A percentile compares a stretch with the other conserved stretches of the same genome.
Evolutionary conservation across 2,797 vertebrate species (phyloP).

Genomic region (Typhlichthys subterraneus): DNA sequence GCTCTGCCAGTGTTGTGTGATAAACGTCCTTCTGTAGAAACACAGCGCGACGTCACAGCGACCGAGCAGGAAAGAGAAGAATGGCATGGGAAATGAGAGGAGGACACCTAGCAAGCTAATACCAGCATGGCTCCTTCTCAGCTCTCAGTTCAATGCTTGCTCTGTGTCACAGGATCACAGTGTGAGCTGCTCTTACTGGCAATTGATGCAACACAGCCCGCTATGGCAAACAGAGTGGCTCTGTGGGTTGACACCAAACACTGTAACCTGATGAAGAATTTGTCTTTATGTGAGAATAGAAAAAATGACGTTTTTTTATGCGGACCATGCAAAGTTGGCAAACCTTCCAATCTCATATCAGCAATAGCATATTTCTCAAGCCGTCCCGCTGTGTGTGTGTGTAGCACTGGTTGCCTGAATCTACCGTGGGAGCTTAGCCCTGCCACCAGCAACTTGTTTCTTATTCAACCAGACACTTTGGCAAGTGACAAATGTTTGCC

Average conservation of each 20-base stretch:
- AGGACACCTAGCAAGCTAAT: no score
- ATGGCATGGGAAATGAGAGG: no score
- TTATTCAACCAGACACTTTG: neutral
- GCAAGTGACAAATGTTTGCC: neutral
- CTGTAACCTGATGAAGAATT: neutral
- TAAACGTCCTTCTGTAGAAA: slow-evolving; percentile 52
- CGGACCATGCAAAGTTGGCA: no score
- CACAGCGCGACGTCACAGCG: slow-evolving; percentile 47
- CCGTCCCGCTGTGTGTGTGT: no score
- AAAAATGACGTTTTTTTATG: no score
- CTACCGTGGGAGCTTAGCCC: slow-evolving; percentile 8
- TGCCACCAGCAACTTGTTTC: neutral
- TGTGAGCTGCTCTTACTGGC: slow-evolving; percentile 35
- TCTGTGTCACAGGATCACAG: slow-evolving; percentile 19
- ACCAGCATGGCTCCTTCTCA: no score
- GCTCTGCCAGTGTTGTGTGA: slow-evolving; percentile 44
- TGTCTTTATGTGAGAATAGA: no score
- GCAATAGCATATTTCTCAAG: no score
- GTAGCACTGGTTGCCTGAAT: no score
- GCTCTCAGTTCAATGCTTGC: slow-evolving; percentile 6
- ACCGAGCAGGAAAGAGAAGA: neutral
- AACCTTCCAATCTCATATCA: no score
- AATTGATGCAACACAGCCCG: slow-evolving; percentile 41
- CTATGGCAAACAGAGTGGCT: slow-evolving; percentile 41
- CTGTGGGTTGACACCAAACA: neutral